Conservation (phyloP, 2,113 vertebrate genomes). For the Vireo altiloquus region DNA sequence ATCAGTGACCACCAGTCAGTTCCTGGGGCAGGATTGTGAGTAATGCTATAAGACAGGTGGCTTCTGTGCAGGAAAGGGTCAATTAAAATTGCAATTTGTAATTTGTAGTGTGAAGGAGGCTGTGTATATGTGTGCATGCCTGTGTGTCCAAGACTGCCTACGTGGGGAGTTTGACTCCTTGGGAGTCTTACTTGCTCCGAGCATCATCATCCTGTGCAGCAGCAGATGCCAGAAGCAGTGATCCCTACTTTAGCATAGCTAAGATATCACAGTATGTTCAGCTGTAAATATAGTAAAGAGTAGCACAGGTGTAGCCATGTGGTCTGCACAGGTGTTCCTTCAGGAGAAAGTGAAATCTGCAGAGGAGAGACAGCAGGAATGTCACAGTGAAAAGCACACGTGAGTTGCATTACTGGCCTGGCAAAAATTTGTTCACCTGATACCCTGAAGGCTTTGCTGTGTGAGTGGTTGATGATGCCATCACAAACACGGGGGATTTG, state of each 20-base stretch:
- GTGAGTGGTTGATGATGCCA: background rate
- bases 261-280: background rate
- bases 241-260: background rate
- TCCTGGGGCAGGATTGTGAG: background rate
- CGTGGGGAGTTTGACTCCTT: background rate
- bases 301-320: background rate
- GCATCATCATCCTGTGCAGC: background rate
- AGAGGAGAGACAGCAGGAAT: background rate
- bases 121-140: background rate
- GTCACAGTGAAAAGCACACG: background rate
- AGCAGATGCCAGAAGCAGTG: background rate
- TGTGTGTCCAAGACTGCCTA: background rate
- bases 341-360: background rate
- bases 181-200: background rate
- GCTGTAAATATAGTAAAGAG: accelerated
- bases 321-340: background rate
- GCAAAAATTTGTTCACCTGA: background rate
- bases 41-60: background rate
- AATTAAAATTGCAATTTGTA: background rate
- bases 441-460: background rate
- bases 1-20: background rate
- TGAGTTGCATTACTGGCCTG: background rate
- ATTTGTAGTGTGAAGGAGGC: background rate
- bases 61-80: background rate
- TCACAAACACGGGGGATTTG: background rate